These are phyloP conservation scores for Synergus gifuensis DNA, from an alignment of 2,888 invertebrate species.

Conservation along the genomic window DNA sequence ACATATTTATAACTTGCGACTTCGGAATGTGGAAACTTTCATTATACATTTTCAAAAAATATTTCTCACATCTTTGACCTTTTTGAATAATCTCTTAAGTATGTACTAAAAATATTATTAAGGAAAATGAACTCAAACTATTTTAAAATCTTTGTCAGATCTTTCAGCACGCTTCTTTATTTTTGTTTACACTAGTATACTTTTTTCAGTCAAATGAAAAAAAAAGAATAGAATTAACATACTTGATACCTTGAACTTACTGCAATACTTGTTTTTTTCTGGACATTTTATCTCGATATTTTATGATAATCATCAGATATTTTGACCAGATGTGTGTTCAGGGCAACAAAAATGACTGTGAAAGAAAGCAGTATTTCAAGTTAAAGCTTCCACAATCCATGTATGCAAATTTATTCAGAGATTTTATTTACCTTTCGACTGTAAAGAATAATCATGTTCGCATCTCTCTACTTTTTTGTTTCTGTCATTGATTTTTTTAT, in stretches of 20 bases:
- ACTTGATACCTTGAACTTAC: conserved; percentile 14
- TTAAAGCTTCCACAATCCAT: not conserved
- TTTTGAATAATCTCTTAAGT: not conserved
- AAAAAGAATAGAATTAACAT: conserved; percentile 1
- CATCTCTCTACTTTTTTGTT: not conserved
- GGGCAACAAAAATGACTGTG: not conserved
- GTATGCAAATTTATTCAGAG: not conserved
- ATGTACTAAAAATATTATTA: not conserved
- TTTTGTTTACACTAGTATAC: conserved; percentile 8
- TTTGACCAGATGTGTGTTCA: conserved; percentile 2
- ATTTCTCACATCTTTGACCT: not conserved
- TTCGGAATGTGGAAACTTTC: not conserved
- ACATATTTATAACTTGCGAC: too few species aligned
- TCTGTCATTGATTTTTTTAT: not conserved
- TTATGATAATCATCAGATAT: not conserved
- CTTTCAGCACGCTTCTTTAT: not conserved
- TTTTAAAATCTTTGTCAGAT: not conserved
- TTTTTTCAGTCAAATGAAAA: conserved; percentile 24
- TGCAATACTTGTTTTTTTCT: not conserved
- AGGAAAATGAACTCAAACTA: not conserved
- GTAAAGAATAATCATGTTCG: not conserved
- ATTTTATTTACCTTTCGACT: not conserved
- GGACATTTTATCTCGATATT: not conserved
- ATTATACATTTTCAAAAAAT: not conserved
- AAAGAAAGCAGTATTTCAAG: not conserved